Percentiles rank a stretch among this genome's conserved stretches.
Conservation (phyloP, 2,888 invertebrate genomes). For the Drosophila nr. perissopoda region DNA sequence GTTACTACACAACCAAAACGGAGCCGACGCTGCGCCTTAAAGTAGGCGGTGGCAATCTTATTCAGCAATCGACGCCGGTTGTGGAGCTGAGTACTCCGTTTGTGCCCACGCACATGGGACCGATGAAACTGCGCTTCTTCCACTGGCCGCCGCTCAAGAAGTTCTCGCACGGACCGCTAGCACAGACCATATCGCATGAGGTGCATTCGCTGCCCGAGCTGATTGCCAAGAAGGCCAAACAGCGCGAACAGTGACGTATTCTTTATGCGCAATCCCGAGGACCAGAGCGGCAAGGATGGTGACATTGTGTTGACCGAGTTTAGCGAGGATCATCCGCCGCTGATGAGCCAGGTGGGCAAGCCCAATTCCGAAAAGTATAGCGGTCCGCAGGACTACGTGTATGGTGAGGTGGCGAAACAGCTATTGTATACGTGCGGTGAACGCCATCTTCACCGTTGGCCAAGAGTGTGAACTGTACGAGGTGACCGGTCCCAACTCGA, state of each 20-base stretch:
- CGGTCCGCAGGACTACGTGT: constrained; percentile 92
- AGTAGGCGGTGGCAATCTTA: constrained; percentile 95
- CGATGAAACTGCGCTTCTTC: constrained; percentile 94
- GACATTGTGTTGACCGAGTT: constrained; percentile 96
- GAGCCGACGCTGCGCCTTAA: constrained; percentile 93
- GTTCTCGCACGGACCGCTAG: constrained; percentile 92
- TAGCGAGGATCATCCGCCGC: constrained; percentile 98
- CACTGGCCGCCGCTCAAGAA: constrained; percentile 96
- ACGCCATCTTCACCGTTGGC: constrained; percentile 95
- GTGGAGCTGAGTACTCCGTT: constrained; percentile 97
- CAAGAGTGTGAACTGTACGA: constrained; percentile 98
- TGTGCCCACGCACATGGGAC: constrained; percentile 96
- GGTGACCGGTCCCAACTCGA: constrained; percentile 99
- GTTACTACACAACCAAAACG: constrained; percentile 96
- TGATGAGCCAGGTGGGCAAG: constrained; percentile 98
- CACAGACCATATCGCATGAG: constrained; percentile 90
- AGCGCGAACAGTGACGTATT: constrained; percentile 98
- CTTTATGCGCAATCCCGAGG: constrained; percentile 98
- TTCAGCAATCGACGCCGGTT: constrained; percentile 99
- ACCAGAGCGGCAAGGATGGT: constrained; percentile 97
- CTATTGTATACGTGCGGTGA: constrained; percentile 95
- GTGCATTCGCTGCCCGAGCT: constrained; percentile 94
- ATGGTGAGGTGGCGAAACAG: constrained; percentile 96
- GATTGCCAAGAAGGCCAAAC: constrained; percentile 96
- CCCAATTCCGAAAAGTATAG: constrained; percentile 96